Conservation (phyloP, 2,888 invertebrate genomes). For the Agrochola lota region DNA sequence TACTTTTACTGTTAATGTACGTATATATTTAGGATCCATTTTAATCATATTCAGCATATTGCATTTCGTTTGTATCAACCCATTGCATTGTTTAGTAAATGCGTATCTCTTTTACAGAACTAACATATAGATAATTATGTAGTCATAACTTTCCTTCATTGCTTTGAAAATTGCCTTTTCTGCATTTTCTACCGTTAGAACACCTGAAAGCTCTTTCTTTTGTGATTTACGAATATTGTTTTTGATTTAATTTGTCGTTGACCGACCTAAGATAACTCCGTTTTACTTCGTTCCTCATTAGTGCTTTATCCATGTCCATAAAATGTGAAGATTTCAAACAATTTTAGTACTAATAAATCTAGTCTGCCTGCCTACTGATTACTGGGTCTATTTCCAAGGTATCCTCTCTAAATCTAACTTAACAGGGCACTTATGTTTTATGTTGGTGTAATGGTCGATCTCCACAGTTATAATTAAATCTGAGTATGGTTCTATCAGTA, state of each 20-base stretch:
- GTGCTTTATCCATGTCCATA: slow-evolving; percentile 8
- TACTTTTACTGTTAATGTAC: slow-evolving; percentile 14
- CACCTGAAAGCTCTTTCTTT: slow-evolving; percentile 3
- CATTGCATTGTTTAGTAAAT: not conserved
- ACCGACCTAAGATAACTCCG: not conserved
- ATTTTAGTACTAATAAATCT: slow-evolving; percentile 54
- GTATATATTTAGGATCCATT: not conserved
- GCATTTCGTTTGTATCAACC: not conserved
- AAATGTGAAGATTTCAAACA: slow-evolving; percentile 31
- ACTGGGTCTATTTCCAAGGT: slow-evolving; percentile 40
- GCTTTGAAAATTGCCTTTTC: not conserved
- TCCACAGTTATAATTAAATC: slow-evolving; percentile 23
- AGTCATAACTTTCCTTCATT: not conserved
- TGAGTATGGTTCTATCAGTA: slow-evolving; percentile 13
- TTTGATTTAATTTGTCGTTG: not conserved
- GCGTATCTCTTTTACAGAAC: not conserved
- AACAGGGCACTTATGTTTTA: slow-evolving; percentile 35
- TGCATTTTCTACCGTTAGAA: not conserved
- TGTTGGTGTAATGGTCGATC: slow-evolving; percentile 21
- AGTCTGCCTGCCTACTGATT: slow-evolving; percentile 36
- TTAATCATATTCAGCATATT: not conserved
- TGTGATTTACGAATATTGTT: not conserved
- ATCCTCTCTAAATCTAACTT: slow-evolving; percentile 30
- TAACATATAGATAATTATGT: not conserved
- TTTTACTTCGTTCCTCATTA: slow-evolving; percentile 24